Conservation (phyloP, 2,888 invertebrate genomes). For the Pogonocherus hispidulus region DNA sequence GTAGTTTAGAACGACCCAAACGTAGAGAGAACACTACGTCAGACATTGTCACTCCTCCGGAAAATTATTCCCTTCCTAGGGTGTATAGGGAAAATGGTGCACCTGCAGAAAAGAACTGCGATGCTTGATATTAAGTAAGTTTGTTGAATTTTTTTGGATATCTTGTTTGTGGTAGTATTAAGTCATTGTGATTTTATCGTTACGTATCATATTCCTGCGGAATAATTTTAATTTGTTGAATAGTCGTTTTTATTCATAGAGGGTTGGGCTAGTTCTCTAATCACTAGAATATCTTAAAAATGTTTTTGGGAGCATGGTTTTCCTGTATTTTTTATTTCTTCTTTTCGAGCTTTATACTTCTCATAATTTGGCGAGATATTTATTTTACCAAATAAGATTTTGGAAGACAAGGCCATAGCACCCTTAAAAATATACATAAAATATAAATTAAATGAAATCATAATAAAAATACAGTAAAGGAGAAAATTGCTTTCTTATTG, state of each 20-base stretch:
- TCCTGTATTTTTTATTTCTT: no score
- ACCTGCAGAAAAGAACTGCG: conserved; percentile 18
- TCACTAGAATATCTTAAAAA: no score
- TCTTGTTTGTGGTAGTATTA: conserved; percentile 36
- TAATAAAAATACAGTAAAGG: no score
- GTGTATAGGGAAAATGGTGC: conserved; percentile 58
- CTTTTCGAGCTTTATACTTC: no score
- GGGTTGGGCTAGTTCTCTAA: no score
- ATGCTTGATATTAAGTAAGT: conserved; percentile 22
- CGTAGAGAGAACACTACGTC: conserved; percentile 44
- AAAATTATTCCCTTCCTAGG: conserved; percentile 66
- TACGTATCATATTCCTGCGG: conserved; percentile 10
- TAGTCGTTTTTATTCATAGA: not conserved
- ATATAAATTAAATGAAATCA: no score
- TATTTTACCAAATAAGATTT: no score
- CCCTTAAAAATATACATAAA: no score
- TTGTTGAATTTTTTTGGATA: conserved; percentile 31
- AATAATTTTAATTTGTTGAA: conserved; percentile 11
- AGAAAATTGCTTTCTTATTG: no score
- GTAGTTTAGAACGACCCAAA: conserved; percentile 55
- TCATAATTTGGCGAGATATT: no score
- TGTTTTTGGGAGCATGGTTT: no score
- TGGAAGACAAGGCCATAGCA: no score
- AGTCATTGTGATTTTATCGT: conserved; percentile 25
- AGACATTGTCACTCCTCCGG: conserved; percentile 56